Conservation (phyloP, 2,888 invertebrate genomes). For the Argynnis bischoffii region DNA sequence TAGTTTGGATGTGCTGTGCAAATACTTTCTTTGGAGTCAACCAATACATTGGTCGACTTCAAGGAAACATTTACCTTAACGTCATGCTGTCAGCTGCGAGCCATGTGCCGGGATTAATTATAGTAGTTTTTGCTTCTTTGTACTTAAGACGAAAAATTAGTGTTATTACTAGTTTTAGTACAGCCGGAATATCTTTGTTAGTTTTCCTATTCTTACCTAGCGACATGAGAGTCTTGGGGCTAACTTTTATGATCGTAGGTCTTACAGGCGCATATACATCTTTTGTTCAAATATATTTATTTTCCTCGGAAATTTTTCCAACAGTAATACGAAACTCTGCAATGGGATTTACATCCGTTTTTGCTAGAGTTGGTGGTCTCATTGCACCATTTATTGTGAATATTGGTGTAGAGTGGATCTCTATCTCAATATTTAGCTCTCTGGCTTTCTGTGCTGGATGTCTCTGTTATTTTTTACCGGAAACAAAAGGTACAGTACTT, state of each 20-base stretch:
- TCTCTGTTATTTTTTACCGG: conserved; percentile 65
- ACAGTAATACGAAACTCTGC: conserved; percentile 90
- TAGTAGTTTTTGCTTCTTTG: conserved; percentile 59
- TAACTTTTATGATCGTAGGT: conserved; percentile 87
- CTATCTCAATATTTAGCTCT: conserved; percentile 64
- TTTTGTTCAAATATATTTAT: conserved; percentile 86
- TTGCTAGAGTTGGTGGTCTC: conserved; percentile 86
- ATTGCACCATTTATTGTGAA: conserved; percentile 86
- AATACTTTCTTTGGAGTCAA: conserved; percentile 92
- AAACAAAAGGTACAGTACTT: conserved; percentile 67
- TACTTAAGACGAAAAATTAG: conserved; percentile 62
- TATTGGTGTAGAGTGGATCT: conserved; percentile 67
- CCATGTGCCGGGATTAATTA: conserved; percentile 57
- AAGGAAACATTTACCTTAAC: conserved; percentile 90
- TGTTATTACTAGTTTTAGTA: conserved; percentile 57
- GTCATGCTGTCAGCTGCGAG: conserved; percentile 86
- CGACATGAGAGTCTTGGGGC: conserved; percentile 66
- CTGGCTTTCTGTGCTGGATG: conserved; percentile 62
- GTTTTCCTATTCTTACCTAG: conserved; percentile 64
- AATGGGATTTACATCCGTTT: conserved; percentile 87
- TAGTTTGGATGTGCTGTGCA: conserved; percentile 90
- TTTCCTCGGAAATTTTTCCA: conserved; percentile 90
- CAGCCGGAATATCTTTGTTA: conserved; percentile 60
- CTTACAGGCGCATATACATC: conserved; percentile 88
- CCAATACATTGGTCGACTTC: conserved; percentile 89